Base-by-base conservation (phyloP, 1,140 invertebrate genomes). In the Cotesia chilonis region DNA sequence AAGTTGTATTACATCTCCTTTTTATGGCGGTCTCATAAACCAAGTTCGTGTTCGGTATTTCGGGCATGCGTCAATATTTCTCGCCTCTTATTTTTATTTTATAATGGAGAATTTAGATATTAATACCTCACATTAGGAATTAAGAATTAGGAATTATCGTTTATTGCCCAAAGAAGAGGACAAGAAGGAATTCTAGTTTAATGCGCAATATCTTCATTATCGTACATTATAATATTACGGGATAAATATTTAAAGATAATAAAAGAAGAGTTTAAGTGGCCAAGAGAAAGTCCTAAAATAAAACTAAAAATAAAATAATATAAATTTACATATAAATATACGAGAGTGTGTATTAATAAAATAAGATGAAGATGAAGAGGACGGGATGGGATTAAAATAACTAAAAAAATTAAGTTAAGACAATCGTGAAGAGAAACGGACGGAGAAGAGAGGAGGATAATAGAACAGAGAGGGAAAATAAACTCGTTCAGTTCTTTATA, bases 21-120 rank as follows among this genome's bases (percentile, higher is more conserved):
- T 81, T 81, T 81, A 81, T 80, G 79, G 74, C 77, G 66, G 74
- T 76, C 76, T 79, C 79, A 78, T 81, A 81, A 81, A 81, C 66
- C 67, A 72, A 51, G 59, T 54, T 51, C 76, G 75, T 80, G 78
- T 78, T 80, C 79, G 78, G 79, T 70, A 76, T 79, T 75, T 74
- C 41, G 61, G 72, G 73, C 75, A 79, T 76, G 73, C 78, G 78
- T 77, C 77, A 79, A 77, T 79, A 78, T 68, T 68, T 80, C 77
- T 69, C 74, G 73, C 79, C 75, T 76, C 71, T 68, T 47, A 61
- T 36, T 65, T 54, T 65, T 35, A 47, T n/a, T 63, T 38, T 63
- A 63, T 35, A 14, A 6, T 47, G 41, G 6, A 9, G 41, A 47
- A 52, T 52, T 10, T 52, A n/a, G 51, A 52, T 52, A n/a, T n/a